Conservation (phyloP, 2,797 vertebrate species). For the Rhyacichthys aspro region DNA sequence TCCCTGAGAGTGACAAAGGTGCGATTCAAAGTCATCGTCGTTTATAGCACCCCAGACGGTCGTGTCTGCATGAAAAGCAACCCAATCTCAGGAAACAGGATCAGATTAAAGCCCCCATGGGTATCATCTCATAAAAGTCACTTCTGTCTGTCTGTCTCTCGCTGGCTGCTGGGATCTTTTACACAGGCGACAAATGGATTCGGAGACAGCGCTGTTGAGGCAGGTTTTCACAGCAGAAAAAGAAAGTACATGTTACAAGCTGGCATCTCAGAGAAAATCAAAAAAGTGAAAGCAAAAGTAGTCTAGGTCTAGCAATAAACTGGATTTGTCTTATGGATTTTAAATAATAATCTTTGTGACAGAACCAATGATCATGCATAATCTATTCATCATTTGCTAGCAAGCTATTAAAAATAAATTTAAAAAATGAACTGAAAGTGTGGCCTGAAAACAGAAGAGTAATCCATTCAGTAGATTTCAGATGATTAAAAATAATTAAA, state of each 20-base stretch:
- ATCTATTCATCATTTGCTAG: no score
- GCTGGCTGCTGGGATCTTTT: slow-evolving; percentile 16
- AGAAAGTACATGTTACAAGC: background rate
- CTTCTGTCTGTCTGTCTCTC: slow-evolving; percentile 15
- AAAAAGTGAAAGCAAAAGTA: background rate
- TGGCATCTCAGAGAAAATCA: background rate
- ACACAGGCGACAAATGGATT: slow-evolving; percentile 1
- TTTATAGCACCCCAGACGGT: slow-evolving; percentile 38
- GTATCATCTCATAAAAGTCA: slow-evolving; percentile 29
- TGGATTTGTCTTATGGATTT: no score
- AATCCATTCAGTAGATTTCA: no score
- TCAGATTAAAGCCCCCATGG: slow-evolving; percentile 34
- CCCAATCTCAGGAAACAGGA: slow-evolving; percentile 25
- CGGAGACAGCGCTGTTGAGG: slow-evolving; percentile 9
- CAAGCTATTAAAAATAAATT: no score
- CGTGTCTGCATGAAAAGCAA: slow-evolving; percentile 37
- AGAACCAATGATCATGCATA: no score
- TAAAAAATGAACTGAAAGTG: no score
- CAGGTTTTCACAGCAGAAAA: background rate
- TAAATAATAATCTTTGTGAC: no score
- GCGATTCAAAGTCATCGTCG: slow-evolving; percentile 50
- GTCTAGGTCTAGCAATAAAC: no score
- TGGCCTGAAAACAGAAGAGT: no score
- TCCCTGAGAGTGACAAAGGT: slow-evolving; percentile 23
- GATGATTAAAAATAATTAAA: no score